Conservation (phyloP, 2,888 invertebrate genomes). For the Portevinia maculata region DNA sequence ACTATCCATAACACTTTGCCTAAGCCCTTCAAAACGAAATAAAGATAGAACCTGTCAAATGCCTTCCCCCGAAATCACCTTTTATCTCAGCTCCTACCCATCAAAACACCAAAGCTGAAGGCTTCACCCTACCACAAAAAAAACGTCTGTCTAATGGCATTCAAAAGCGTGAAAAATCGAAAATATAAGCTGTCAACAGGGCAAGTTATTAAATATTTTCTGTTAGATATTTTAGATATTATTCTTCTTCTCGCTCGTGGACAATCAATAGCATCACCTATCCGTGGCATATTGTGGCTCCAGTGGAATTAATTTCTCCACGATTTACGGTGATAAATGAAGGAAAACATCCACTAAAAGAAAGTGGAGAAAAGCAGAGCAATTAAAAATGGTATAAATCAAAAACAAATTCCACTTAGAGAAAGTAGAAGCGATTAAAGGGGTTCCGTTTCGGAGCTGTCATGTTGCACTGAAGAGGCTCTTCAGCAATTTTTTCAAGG, state of each 20-base stretch:
- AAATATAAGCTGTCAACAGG: constrained; percentile 66
- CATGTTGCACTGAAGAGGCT: constrained; percentile 39
- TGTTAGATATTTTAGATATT: constrained; percentile 36
- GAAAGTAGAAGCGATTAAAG: constrained; percentile 60
- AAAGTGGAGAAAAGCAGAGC: constrained; percentile 72
- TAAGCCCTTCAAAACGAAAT: constrained; percentile 25
- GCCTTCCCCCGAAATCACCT: constrained; percentile 33
- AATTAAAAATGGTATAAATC: constrained; percentile 74
- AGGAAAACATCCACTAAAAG: constrained; percentile 67
- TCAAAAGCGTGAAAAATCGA: constrained; percentile 56
- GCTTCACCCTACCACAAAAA: constrained; percentile 2
- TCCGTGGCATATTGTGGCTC: constrained; percentile 60
- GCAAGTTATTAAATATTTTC: constrained; percentile 71
- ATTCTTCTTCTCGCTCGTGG: constrained; percentile 8
- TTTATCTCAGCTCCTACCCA: constrained; percentile 12
- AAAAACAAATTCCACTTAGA: constrained; percentile 64
- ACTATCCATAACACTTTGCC: constrained; percentile 9
- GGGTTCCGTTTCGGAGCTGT: constrained; percentile 53
- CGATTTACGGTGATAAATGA: constrained; percentile 72
- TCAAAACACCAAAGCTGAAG: neutral
- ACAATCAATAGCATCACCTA: constrained; percentile 59
- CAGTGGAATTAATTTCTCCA: constrained; percentile 63
- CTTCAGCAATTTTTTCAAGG: constrained; percentile 47
- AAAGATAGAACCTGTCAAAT: constrained; percentile 53
- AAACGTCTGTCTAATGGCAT: constrained; percentile 37